A percentile compares a stretch with the other conserved stretches of the same genome.
phyloP scores from a whole-genome alignment of 2,113 vertebrate genomes.

The Tragelaphus strepsiceros region DNA sequence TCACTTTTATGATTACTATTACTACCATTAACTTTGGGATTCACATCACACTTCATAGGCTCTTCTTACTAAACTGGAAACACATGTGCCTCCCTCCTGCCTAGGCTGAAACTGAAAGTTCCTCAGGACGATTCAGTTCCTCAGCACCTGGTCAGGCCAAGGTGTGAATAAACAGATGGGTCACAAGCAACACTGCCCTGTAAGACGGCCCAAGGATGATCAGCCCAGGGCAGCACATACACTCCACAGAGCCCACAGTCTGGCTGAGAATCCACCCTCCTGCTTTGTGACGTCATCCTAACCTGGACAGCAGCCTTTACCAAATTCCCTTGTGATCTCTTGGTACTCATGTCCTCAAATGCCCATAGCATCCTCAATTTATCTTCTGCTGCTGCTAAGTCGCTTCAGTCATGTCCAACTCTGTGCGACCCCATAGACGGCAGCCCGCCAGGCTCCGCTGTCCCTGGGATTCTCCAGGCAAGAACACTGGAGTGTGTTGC shows the following conservation, averaged over 20 bases:
- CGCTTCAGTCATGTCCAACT: no score
- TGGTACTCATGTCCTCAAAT: background rate
- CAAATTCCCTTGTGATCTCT: background rate
- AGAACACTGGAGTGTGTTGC: no score
- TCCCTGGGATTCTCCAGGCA: no score
- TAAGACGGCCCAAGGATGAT: background rate
- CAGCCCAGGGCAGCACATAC: background rate
- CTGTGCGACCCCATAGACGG: no score
- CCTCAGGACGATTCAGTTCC: background rate
- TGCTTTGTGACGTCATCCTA: background rate
- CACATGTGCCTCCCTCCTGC: background rate
- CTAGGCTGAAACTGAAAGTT: background rate
- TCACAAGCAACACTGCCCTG: background rate
- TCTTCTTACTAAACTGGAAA: background rate
- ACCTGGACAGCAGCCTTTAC: background rate
- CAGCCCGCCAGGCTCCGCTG: no score
- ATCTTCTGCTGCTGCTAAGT: background rate
- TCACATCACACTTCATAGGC: background rate
- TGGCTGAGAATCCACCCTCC: background rate
- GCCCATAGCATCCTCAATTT: background rate
- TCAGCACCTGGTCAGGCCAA: background rate
- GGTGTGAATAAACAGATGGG: background rate
- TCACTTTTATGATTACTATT: background rate
- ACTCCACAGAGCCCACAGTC: background rate
- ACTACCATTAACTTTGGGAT: background rate